phyloP scores from a whole-genome alignment of 2,113 vertebrate species.

The Grantiella picta region DNA sequence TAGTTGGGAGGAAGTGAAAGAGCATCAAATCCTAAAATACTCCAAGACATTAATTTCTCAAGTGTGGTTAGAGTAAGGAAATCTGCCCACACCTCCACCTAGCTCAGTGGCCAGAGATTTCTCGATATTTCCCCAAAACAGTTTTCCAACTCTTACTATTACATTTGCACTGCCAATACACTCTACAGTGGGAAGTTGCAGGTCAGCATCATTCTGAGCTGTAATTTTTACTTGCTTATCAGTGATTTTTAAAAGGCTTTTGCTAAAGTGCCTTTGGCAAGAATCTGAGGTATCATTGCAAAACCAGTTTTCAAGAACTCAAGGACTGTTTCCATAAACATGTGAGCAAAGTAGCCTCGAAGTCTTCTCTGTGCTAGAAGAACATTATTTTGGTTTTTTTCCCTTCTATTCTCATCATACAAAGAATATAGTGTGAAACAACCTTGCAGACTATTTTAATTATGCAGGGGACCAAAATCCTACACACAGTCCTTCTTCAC shows the following conservation, averaged over 20 bases:
- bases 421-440: not conserved
- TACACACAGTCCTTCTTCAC: not conserved
- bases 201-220: not conserved
- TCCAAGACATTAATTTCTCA: not conserved
- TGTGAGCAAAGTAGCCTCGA: not conserved
- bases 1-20: not conserved
- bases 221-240: not conserved
- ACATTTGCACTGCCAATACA: not conserved
- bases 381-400: not conserved
- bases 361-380: not conserved
- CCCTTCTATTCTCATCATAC: not conserved
- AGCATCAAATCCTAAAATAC: not conserved
- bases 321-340: not conserved
- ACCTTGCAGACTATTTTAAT: not conserved
- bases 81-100: not conserved
- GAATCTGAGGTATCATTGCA: not conserved
- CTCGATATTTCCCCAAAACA: not conserved
- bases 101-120: not conserved
- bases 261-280: not conserved
- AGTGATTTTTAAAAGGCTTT: not conserved
- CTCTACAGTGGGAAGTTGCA: not conserved
- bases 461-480: not conserved
- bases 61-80: not conserved
- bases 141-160: not conserved
- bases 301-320: not conserved